A percentile compares a stretch with the other conserved stretches of the same genome.
Conservation (phyloP, 2,888 invertebrate genomes). For the Trachelus stipa region DNA sequence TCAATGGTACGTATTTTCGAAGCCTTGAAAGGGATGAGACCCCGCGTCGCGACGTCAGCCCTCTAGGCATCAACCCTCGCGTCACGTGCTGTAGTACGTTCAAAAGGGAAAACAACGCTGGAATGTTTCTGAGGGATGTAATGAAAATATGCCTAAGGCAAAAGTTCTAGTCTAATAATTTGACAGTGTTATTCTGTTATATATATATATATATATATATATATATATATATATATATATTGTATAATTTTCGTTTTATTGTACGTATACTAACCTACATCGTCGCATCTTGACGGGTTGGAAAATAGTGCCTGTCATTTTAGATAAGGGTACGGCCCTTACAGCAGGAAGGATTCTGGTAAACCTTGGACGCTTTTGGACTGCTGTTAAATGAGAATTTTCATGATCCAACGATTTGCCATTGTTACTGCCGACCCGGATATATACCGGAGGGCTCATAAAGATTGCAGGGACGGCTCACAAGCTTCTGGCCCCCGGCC, state of each 20-base stretch:
- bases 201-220: no score
- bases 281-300: neutral
- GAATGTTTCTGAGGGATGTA: neutral
- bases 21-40: neutral
- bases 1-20: neutral
- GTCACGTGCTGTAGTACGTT: neutral
- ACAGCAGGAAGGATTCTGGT: neutral
- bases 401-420: neutral
- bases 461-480: constrained; percentile 17
- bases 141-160: neutral
- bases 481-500: constrained; percentile 9
- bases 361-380: neutral
- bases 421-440: constrained; percentile 9
- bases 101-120: neutral
- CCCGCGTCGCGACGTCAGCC: neutral
- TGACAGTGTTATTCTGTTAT: neutral
- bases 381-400: neutral
- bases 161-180: neutral
- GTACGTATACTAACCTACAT: neutral
- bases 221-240: no score
- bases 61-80: neutral
- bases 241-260: neutral
- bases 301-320: neutral
- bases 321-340: neutral
- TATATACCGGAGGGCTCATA: constrained; percentile 23